These are phyloP conservation scores for Heterotis niloticus DNA, from an alignment of 2,113 vertebrate species.

Conservation along the genomic window DNA sequence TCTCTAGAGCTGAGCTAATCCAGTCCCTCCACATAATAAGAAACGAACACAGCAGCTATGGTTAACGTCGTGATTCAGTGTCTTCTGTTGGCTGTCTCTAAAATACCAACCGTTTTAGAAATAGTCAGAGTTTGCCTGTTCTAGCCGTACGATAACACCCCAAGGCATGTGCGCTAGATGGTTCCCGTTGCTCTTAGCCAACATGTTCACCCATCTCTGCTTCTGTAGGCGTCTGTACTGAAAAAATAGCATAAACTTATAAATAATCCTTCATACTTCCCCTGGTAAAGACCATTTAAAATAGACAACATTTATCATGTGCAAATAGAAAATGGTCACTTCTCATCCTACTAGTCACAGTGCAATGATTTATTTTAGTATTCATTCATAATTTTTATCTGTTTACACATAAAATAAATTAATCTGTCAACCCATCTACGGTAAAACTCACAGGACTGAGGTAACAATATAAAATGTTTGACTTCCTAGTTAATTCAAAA, in stretches of 20 bases:
- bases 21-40: constrained; percentile 75
- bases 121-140: constrained; percentile 78
- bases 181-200: constrained; percentile 69
- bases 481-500: constrained; percentile 68
- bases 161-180: constrained; percentile 71
- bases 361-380: constrained; percentile 83
- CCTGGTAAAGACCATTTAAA: constrained; percentile 75
- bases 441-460: constrained; percentile 87
- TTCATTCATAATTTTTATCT: constrained; percentile 68
- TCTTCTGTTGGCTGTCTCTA: constrained; percentile 81
- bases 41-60: constrained; percentile 64
- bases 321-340: constrained; percentile 87
- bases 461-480: constrained; percentile 72
- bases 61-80: constrained; percentile 81
- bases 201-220: constrained; percentile 66
- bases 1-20: constrained; percentile 68
- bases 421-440: constrained; percentile 81
- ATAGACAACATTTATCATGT: constrained; percentile 83
- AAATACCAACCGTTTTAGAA: constrained; percentile 81
- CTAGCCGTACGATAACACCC: constrained; percentile 70
- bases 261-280: constrained; percentile 82
- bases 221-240: constrained; percentile 67
- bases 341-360: constrained; percentile 85
- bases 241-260: constrained; percentile 74
- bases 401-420: constrained; percentile 86